A percentile compares a stretch with the other conserved stretches of the same genome.
These are phyloP conservation scores for Tautogolabrus adspersus DNA, from an alignment of 2,113 vertebrate species.

Conservation along the genomic window DNA sequence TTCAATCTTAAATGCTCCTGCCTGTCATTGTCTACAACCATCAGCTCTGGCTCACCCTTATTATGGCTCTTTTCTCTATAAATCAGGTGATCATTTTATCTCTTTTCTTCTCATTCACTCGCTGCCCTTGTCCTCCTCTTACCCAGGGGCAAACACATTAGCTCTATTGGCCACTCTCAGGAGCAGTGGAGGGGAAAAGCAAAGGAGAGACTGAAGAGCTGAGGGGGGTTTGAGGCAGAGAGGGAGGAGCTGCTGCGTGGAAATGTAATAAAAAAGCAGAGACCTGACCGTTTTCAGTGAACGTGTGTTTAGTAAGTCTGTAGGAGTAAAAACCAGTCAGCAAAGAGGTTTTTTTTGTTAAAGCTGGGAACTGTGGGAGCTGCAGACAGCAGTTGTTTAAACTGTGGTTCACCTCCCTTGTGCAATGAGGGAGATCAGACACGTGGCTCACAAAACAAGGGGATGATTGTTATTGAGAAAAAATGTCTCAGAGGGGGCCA, in stretches of 20 bases:
- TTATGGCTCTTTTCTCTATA: neutral
- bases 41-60: conserved; percentile 10
- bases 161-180: conserved; percentile 51
- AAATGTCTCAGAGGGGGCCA: conserved; percentile 47
- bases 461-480: conserved; percentile 51
- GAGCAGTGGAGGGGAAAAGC: conserved; percentile 53
- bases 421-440: conserved; percentile 59
- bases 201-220: conserved; percentile 26
- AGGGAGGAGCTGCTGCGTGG: conserved; percentile 6
- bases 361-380: conserved; percentile 10
- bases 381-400: conserved; percentile 46
- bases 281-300: neutral
- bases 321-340: conserved; percentile 12
- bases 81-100: conserved; percentile 17
- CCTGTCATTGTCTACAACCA: conserved; percentile 7
- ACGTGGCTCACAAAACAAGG: conserved; percentile 50
- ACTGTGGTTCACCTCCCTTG: conserved; percentile 63
- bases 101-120: conserved; percentile 46
- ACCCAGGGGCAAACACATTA: conserved; percentile 63
- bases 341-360: conserved; percentile 17
- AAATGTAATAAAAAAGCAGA: conserved; percentile 35
- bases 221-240: neutral
- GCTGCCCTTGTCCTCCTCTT: conserved; percentile 29
- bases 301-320: conserved; percentile 28
- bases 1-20: conserved; percentile 4